phyloP scores from a whole-genome alignment of 2,888 invertebrate genomes.

The Phyllotreta striolata region DNA sequence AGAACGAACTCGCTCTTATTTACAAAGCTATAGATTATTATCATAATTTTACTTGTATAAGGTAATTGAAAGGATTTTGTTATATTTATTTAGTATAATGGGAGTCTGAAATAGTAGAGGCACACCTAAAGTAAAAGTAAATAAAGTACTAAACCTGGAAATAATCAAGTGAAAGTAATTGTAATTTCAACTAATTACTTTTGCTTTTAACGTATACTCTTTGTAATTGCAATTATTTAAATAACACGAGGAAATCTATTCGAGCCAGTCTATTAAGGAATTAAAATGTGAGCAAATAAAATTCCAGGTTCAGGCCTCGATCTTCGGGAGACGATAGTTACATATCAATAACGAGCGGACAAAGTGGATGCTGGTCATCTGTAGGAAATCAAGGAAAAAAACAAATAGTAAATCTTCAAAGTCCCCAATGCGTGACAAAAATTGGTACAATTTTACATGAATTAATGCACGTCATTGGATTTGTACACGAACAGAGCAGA shows the following conservation, averaged over 20 bases:
- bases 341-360: conserved; percentile 71
- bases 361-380: conserved; percentile 83
- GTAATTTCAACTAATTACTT: no score
- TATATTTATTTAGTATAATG: no score
- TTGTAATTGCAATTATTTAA: no score
- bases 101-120: no score
- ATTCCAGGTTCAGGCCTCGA: conserved; percentile 69
- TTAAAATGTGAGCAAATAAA: neutral
- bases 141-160: no score
- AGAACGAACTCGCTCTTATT: conserved; percentile 69
- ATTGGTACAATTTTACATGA: conserved; percentile 81
- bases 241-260: conserved; percentile 9
- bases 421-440: conserved; percentile 62
- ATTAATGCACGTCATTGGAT: conserved; percentile 80
- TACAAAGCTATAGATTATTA: conserved; percentile 77
- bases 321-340: conserved; percentile 70
- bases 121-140: no score
- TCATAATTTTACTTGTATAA: conserved; percentile 77
- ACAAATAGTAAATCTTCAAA: conserved; percentile 71
- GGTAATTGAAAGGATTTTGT: conserved; percentile 48
- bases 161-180: no score
- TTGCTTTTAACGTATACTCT: no score
- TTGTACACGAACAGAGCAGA: conserved; percentile 84
- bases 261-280: neutral
- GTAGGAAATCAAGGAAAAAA: conserved; percentile 74